These are phyloP conservation scores for Cygnus atratus DNA, from an alignment of 2,113 vertebrate species.

Conservation along the genomic window DNA sequence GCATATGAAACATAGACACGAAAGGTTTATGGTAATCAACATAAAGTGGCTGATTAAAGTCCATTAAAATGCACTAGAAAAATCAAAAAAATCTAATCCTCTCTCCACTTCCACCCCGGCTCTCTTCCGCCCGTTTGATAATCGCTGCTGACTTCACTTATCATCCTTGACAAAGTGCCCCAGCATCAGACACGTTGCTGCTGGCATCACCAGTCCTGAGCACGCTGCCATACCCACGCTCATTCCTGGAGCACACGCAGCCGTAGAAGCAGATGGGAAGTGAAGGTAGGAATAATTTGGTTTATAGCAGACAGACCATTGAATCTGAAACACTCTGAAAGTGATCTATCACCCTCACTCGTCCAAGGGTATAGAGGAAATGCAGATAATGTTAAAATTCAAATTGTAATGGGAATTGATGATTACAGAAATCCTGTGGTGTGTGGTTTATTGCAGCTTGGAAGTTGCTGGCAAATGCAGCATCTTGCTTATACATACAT, in stretches of 20 bases:
- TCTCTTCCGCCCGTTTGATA: constrained; percentile 8
- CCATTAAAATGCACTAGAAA: constrained; percentile 59
- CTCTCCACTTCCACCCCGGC: not conserved
- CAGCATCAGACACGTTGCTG: not conserved
- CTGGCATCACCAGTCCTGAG: not conserved
- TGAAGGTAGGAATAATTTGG: not conserved
- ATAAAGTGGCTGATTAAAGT: constrained; percentile 62
- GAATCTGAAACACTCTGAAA: not conserved
- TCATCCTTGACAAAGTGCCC: not conserved
- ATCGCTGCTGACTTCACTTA: constrained; percentile 17
- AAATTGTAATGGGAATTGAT: not conserved
- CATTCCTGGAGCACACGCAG: not conserved
- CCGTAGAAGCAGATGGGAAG: not conserved
- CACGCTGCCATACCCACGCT: not conserved
- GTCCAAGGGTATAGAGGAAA: not conserved
- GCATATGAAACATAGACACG: not conserved
- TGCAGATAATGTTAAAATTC: not conserved
- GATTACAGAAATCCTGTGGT: not conserved
- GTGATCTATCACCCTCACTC: not conserved
- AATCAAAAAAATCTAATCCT: not conserved
- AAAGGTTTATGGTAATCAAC: constrained; percentile 44
- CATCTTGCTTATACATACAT: no score
- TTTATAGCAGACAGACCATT: not conserved
- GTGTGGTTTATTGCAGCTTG: not conserved
- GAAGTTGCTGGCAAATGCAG: not conserved